These are phyloP conservation scores for Pollenia labialis DNA, from an alignment of 2,888 invertebrate genomes.

Conservation along the genomic window DNA sequence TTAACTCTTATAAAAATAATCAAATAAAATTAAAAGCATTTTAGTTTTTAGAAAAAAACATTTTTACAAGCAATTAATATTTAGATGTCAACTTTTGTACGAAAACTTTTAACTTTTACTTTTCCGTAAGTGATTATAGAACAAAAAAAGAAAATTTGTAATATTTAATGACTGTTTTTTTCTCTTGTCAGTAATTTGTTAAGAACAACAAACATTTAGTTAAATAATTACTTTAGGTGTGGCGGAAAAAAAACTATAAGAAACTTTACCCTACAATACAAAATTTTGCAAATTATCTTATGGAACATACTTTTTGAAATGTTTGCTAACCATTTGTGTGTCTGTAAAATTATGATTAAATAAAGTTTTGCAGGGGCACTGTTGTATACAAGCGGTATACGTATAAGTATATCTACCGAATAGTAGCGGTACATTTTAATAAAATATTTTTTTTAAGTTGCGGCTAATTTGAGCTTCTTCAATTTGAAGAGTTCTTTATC, in stretches of 20 bases:
- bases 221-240: constrained; percentile 69
- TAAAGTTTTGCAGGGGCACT: not conserved
- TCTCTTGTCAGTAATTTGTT: constrained; percentile 55
- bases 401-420: constrained; percentile 25
- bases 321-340: not conserved
- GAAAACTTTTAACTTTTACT: constrained; percentile 23
- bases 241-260: constrained; percentile 39
- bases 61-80: no score
- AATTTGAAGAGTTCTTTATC: no score
- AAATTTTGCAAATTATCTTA: constrained; percentile 6
- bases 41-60: no score
- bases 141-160: constrained; percentile 38
- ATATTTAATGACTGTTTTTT: constrained; percentile 57
- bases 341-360: constrained; percentile 19
- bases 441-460: constrained; percentile 17
- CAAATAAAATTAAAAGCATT: no score
- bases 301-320: constrained; percentile 7
- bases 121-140: not conserved
- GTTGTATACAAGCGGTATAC: not conserved
- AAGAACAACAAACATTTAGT: constrained; percentile 63
- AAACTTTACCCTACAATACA: not conserved
- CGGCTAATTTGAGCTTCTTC: constrained; percentile 3
- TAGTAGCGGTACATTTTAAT: constrained; percentile 27
- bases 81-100: not conserved
- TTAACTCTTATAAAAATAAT: no score